Percentiles rank a stretch among this genome's conserved stretches.
These are phyloP conservation scores for Crotalus helleri DNA, from an alignment of 2,113 vertebrate species.

Conservation along the genomic window DNA sequence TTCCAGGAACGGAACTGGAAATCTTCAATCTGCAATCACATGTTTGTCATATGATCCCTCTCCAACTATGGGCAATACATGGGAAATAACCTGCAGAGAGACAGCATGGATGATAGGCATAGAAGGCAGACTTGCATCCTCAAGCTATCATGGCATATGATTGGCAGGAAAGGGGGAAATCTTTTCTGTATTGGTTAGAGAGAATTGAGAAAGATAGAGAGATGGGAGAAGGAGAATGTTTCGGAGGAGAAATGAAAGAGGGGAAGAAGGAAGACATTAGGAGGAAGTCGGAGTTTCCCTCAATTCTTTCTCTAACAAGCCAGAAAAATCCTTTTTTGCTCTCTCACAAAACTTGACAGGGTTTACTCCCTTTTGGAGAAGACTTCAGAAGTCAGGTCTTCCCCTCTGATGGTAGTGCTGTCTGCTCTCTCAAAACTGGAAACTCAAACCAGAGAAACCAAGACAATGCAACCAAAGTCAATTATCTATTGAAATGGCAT, in stretches of 20 bases:
- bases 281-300: background rate
- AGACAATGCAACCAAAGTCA: background rate
- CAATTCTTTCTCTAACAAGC: background rate
- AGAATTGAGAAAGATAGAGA: background rate
- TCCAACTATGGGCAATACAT: background rate
- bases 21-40: background rate
- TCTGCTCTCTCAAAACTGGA: background rate
- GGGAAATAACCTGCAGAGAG: background rate
- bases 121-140: background rate
- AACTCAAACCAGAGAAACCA: background rate
- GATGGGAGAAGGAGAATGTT: background rate
- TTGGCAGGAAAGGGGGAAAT: background rate
- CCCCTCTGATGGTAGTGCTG: background rate
- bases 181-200: background rate
- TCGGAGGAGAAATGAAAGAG: background rate
- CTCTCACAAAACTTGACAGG: background rate
- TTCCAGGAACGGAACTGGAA: background rate
- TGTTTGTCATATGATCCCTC: background rate
- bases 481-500: background rate
- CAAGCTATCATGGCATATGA: background rate
- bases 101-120: background rate
- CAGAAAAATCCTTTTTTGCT: background rate
- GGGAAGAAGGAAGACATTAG: background rate
- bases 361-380: background rate
- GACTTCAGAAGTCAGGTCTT: background rate